phyloP scores from a whole-genome alignment of 53 echinoderm and acorn worm genomes.

The Antedon mediterranea region DNA sequence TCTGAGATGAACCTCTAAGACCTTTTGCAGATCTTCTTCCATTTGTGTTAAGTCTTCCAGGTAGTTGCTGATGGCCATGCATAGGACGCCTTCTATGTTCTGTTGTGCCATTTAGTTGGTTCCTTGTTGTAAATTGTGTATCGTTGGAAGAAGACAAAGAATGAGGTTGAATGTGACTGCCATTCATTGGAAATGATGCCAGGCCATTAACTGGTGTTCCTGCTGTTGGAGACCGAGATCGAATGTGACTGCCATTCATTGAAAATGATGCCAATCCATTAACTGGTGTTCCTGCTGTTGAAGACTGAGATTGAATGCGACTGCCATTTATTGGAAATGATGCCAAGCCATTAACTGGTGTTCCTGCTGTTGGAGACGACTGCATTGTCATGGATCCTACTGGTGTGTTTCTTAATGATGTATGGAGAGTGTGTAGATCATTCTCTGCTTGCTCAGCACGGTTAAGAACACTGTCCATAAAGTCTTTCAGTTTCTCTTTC shows the following conservation, averaged over 20 bases:
- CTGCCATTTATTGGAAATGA: neutral
- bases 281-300: neutral
- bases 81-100: neutral
- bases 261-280: neutral
- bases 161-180: neutral
- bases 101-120: neutral
- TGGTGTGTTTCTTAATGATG: neutral
- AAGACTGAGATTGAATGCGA: neutral
- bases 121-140: no score
- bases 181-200: neutral
- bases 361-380: neutral
- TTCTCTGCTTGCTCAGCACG: constrained; percentile 60
- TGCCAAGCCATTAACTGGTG: neutral
- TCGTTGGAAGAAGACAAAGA: no score
- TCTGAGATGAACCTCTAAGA: neutral
- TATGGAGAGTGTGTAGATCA: constrained; percentile 26
- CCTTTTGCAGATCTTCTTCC: neutral
- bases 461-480: constrained; percentile 46
- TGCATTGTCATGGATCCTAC: neutral
- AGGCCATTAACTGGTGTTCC: neutral
- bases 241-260: neutral
- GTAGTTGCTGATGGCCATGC: neutral
- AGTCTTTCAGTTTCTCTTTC: constrained; percentile 25
- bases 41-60: neutral
- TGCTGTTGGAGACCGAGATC: neutral